Evolutionary conservation across 2,113 vertebrate species (phyloP).

Genomic region (Beaufortia kweichowensis): DNA sequence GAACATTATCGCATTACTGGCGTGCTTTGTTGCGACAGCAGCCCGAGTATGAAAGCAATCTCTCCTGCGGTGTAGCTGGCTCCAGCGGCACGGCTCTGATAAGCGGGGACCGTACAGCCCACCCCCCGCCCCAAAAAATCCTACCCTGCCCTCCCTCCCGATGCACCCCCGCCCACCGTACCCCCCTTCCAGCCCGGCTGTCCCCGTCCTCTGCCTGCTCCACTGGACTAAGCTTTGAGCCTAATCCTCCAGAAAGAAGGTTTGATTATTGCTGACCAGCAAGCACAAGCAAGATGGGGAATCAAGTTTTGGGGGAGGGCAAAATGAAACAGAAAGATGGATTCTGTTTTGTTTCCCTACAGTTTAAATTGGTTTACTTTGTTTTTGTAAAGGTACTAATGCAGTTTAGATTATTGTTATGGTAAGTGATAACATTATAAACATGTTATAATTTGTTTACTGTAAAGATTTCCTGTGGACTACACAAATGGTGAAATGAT

Average conservation of each 20-base stretch:
- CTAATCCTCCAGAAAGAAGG: conserved; percentile 99
- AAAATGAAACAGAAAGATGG: conserved; percentile 32
- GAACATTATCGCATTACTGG: conserved; percentile 99
- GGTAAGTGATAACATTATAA: not conserved
- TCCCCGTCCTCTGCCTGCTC: conserved; percentile 93
- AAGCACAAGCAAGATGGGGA: conserved; percentile 84
- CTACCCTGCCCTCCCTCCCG: conserved; percentile 21
- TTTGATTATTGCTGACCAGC: conserved; percentile 99
- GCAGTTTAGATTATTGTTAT: conserved; percentile 12
- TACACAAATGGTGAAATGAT: conserved; percentile 11
- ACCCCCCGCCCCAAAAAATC: conserved; percentile 32
- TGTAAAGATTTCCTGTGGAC: not conserved
- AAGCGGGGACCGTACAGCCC: conserved; percentile 75
- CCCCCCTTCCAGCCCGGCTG: conserved; percentile 55
- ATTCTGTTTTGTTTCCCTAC: conserved; percentile 62
- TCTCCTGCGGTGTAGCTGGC: conserved; percentile 92
- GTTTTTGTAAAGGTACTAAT: conserved; percentile 60
- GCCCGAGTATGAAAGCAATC: conserved; percentile 95
- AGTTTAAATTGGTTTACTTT: conserved; percentile 45
- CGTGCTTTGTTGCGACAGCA: conserved; percentile 92
- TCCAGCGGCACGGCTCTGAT: conserved; percentile 98
- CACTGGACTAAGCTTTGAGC: conserved; percentile 98
- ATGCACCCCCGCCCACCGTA: conserved; percentile 57
- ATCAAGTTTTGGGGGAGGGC: conserved; percentile 58
- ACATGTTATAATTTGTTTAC: not conserved